Conservation (phyloP, 2,888 invertebrate genomes). For the Epiperipatus broadwayi region DNA sequence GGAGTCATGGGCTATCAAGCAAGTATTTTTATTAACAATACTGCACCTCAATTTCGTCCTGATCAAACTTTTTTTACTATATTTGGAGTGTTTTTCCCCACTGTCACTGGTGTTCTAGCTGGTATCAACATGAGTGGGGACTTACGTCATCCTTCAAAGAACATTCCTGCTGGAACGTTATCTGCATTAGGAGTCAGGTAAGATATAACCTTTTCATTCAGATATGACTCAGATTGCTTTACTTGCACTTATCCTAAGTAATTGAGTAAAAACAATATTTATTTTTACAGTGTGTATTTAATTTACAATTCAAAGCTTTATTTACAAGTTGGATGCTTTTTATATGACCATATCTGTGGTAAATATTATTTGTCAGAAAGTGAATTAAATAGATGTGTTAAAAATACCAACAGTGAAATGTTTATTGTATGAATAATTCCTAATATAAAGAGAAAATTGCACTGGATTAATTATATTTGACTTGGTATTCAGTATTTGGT, state of each 20-base stretch:
- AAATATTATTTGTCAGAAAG: too few relatives aligned
- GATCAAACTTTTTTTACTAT: conserved; percentile 83
- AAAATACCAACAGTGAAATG: too few relatives aligned
- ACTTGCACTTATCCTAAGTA: background rate
- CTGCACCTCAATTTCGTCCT: conserved; percentile 54
- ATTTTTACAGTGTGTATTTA: too few relatives aligned
- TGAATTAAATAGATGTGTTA: too few relatives aligned
- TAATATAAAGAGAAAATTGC: too few relatives aligned
- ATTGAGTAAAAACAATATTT: too few relatives aligned
- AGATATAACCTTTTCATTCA: conserved; percentile 18
- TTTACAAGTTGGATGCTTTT: too few relatives aligned
- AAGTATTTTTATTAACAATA: conserved; percentile 56
- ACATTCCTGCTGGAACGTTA: conserved; percentile 83
- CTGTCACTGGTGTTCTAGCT: conserved; percentile 84
- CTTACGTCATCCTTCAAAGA: conserved; percentile 65
- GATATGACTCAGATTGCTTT: background rate
- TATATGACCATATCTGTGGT: too few relatives aligned
- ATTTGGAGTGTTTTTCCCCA: conserved; percentile 92
- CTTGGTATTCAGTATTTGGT: too few relatives aligned
- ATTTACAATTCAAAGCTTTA: too few relatives aligned
- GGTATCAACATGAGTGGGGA: conserved; percentile 99
- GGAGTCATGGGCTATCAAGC: conserved; percentile 74
- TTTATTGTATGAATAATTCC: too few relatives aligned
- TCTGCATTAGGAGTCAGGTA: conserved; percentile 78
- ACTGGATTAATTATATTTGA: too few relatives aligned